These are phyloP conservation scores for Beaufortia kweichowensis DNA, from an alignment of 2,113 vertebrate species.

Conservation along the genomic window DNA sequence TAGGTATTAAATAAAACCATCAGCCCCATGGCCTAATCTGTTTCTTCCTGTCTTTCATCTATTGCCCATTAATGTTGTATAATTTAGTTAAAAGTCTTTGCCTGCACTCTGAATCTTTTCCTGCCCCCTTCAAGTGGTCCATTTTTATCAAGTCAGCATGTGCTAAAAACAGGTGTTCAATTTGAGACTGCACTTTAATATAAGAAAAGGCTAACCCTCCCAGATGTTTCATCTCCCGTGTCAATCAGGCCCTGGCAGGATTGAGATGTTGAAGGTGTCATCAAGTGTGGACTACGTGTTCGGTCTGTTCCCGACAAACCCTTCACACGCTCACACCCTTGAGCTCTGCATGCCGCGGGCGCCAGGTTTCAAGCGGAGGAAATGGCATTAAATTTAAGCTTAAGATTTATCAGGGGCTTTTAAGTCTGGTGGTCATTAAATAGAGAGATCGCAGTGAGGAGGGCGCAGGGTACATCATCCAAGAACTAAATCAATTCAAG, in stretches of 20 bases:
- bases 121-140: constrained; percentile 56
- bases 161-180: constrained; percentile 71
- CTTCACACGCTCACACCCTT: constrained; percentile 33
- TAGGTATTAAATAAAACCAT: constrained; percentile 63
- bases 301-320: constrained; percentile 31
- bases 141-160: constrained; percentile 74
- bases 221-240: constrained; percentile 69
- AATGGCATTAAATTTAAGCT: background rate
- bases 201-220: constrained; percentile 67
- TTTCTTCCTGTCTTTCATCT: constrained; percentile 53
- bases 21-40: constrained; percentile 38
- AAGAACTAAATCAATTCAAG: constrained; percentile 14
- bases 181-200: constrained; percentile 66
- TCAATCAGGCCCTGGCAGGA: constrained; percentile 63
- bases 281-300: constrained; percentile 43
- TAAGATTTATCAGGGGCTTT: constrained; percentile 21
- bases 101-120: constrained; percentile 63
- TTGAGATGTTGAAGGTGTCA: constrained; percentile 59
- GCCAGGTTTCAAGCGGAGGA: no score
- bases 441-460: background rate
- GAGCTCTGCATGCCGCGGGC: background rate
- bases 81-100: constrained; percentile 65
- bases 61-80: constrained; percentile 69
- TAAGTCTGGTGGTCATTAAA: constrained; percentile 10
- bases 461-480: constrained; percentile 2